A percentile compares a stretch with the other conserved stretches of the same genome.
Conservation (phyloP, 2,888 invertebrate genomes). For the Ophion ventricosus region DNA sequence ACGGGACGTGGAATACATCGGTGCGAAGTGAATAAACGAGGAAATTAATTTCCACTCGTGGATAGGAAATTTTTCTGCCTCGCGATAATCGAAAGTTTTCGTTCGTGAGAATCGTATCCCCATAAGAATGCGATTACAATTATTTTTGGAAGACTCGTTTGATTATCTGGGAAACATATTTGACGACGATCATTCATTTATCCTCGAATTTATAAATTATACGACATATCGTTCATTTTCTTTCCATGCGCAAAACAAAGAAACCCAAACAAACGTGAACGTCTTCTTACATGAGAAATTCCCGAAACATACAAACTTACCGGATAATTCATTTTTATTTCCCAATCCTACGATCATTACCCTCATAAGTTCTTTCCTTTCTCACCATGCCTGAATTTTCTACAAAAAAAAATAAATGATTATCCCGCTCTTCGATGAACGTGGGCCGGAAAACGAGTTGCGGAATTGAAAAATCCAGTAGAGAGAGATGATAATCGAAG, state of each 20-base stretch:
- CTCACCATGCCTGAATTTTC: background rate
- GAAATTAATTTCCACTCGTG: background rate
- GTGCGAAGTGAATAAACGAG: slow-evolving; percentile 23
- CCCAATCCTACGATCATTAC: no score
- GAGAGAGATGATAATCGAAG: background rate
- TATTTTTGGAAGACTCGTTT: background rate
- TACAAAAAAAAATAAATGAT: no score
- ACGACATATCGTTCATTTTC: background rate
- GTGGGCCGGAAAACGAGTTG: background rate
- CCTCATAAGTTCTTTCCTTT: background rate
- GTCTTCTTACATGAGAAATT: background rate
- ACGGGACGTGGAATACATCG: slow-evolving; percentile 10
- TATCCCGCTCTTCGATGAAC: no score
- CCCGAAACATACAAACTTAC: background rate
- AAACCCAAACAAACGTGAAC: background rate
- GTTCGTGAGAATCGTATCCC: no score
- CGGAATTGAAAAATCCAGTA: background rate
- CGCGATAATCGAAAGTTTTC: background rate
- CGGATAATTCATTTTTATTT: background rate
- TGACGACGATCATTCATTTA: background rate
- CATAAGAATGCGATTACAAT: background rate
- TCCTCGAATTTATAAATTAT: background rate
- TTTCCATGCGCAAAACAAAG: background rate
- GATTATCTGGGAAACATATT: background rate
- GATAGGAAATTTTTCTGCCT: background rate